Percentiles rank a stretch among this genome's conserved stretches.
Conservation (phyloP, 2,797 vertebrate species). For the Rhinophrynus dorsalis region DNA sequence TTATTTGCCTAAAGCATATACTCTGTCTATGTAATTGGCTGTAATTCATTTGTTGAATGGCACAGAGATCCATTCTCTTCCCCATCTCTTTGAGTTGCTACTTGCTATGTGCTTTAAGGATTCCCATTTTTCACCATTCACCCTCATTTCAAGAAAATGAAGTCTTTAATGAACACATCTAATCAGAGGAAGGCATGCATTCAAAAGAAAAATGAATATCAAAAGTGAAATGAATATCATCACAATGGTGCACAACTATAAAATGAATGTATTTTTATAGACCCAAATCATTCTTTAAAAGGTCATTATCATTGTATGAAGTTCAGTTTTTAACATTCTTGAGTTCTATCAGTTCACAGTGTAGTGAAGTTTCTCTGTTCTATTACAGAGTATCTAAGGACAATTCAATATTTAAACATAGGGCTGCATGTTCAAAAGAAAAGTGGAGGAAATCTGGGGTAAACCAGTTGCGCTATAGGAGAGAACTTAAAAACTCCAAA, state of each 20-base stretch:
- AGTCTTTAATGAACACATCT: slow-evolving; percentile 32
- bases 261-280: slow-evolving; percentile 33
- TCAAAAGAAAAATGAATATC: slow-evolving; percentile 35
- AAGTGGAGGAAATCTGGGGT: too few species aligned
- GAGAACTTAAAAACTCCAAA: too few species aligned
- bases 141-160: slow-evolving; percentile 35
- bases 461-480: too few species aligned
- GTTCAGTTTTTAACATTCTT: slow-evolving; percentile 10
- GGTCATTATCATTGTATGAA: slow-evolving; percentile 26
- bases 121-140: slow-evolving; percentile 29
- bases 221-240: slow-evolving; percentile 29
- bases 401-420: slow-evolving; percentile 21
- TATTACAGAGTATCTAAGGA: slow-evolving; percentile 21
- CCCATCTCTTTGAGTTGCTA: slow-evolving; percentile 17
- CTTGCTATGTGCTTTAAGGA: slow-evolving; percentile 31
- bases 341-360: slow-evolving; percentile 13
- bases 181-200: slow-evolving; percentile 37
- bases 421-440: too few species aligned
- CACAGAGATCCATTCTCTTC: slow-evolving; percentile 32
- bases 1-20: slow-evolving; percentile 34
- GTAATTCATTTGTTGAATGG: slow-evolving; percentile 35
- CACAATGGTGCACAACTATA: slow-evolving; percentile 24
- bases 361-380: slow-evolving; percentile 23
- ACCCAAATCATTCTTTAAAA: slow-evolving; percentile 33
- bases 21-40: slow-evolving; percentile 35